A percentile compares a stretch with the other conserved stretches of the same genome.
Evolutionary conservation across 2,888 invertebrate species (phyloP).

Genomic region (Hermaeophaga mercurialis): DNA sequence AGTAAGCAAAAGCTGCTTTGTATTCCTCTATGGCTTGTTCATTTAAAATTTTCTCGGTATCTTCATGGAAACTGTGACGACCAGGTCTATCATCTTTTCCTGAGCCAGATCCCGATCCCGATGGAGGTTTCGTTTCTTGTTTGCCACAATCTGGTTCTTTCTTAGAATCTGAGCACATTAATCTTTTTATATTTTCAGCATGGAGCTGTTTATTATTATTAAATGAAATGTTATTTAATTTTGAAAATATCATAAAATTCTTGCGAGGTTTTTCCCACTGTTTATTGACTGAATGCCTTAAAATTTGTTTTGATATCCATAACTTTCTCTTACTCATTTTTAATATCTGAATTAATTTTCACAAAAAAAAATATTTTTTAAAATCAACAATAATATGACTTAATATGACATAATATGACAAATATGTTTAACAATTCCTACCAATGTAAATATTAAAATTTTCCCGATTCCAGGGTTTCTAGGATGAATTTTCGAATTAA

Average conservation of each 20-base stretch:
- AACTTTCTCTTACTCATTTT: not conserved
- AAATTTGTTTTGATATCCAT: not conserved
- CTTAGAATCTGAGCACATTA: no score
- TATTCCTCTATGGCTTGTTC: slow-evolving; percentile 64
- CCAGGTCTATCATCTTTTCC: slow-evolving; percentile 14
- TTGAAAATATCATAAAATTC: not conserved
- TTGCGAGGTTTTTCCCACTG: not conserved
- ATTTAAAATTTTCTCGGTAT: slow-evolving; percentile 61
- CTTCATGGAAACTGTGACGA: slow-evolving; percentile 54
- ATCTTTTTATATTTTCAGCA: not conserved
- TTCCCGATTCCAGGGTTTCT: no score
- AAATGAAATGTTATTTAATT: not conserved
- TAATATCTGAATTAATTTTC: not conserved
- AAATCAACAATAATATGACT: slow-evolving; percentile 1
- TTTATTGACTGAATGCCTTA: not conserved
- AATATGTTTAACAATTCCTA: not conserved
- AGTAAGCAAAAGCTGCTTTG: slow-evolving; percentile 65
- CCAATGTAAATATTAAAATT: not conserved
- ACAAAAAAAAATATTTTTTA: not conserved
- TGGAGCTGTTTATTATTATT: not conserved
- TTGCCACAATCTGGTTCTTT: no score
- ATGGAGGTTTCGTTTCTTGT: no score
- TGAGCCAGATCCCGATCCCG: not conserved
- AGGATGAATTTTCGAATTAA: no score
- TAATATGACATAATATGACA: not conserved